phyloP scores from a whole-genome alignment of 1,140 invertebrate species.

The Tachypleus tridentatus region DNA sequence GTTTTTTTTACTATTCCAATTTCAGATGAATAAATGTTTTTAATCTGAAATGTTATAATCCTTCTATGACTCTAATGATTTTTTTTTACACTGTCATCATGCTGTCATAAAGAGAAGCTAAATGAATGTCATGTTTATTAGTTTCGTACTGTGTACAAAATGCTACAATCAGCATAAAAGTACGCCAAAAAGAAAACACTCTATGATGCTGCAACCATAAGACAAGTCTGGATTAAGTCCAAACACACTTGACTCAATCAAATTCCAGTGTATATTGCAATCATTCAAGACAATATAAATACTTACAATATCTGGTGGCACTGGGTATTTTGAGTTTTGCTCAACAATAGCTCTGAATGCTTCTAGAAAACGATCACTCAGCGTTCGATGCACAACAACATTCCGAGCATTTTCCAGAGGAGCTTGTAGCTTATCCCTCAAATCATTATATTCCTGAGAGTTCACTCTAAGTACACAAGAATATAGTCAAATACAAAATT shows the following conservation, averaged over 20 bases:
- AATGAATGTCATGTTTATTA: too few relatives aligned
- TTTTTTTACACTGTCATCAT: too few relatives aligned
- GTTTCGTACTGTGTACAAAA: background rate
- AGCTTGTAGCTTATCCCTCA: slow-evolving; percentile 59
- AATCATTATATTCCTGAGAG: slow-evolving; percentile 58
- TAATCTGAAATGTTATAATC: too few relatives aligned
- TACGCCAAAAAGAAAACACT: background rate
- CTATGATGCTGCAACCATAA: background rate
- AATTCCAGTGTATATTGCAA: background rate
- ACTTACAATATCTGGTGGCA: slow-evolving; percentile 50
- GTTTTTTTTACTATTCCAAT: too few relatives aligned
- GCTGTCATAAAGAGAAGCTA: too few relatives aligned
- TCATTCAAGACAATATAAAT: slow-evolving; percentile 2
- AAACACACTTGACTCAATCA: background rate
- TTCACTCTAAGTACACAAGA: slow-evolving; percentile 44
- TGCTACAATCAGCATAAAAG: background rate
- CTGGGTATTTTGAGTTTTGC: slow-evolving; percentile 50
- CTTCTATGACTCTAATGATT: too few relatives aligned
- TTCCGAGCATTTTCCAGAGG: slow-evolving; percentile 60
- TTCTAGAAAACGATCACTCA: slow-evolving; percentile 69
- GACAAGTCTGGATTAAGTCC: background rate
- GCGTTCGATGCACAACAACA: slow-evolving; percentile 61
- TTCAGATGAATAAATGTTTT: too few relatives aligned
- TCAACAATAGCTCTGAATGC: slow-evolving; percentile 63
- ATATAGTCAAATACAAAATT: too few relatives aligned